Percentiles rank a stretch among this genome's conserved stretches.
Evolutionary conservation across 2,888 invertebrate genomes (phyloP).

Genomic region (Yponomeuta plumbellus): DNA sequence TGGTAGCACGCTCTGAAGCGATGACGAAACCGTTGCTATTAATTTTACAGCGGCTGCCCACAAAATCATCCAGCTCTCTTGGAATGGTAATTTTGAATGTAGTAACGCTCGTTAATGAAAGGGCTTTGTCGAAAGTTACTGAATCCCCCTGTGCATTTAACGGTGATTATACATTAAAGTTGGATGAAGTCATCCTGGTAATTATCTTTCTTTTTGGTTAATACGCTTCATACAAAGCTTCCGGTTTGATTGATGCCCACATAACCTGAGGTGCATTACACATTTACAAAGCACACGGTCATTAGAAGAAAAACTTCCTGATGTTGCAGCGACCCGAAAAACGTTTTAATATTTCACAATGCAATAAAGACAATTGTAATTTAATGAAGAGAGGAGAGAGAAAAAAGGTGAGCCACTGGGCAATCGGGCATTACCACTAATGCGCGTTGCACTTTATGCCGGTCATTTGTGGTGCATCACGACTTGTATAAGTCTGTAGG

Average conservation of each 20-base stretch:
- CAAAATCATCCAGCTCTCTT: conserved; percentile 39
- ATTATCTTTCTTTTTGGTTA: background rate
- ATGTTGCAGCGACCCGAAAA: conserved; percentile 18
- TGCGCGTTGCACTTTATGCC: conserved; percentile 49
- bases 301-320: conserved; percentile 1
- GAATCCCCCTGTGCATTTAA: background rate
- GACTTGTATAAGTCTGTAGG: conserved; percentile 29
- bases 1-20: conserved; percentile 46
- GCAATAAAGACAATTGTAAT: conserved; percentile 53
- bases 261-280: background rate
- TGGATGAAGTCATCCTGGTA: background rate
- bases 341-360: conserved; percentile 47
- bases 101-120: conserved; percentile 19
- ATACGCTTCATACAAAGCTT: background rate
- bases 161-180: conserved; percentile 10
- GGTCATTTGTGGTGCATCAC: conserved; percentile 61
- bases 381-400: conserved; percentile 29
- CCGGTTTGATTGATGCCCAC: background rate
- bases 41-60: conserved; percentile 50
- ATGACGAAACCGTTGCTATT: conserved; percentile 54
- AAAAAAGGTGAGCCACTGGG: conserved; percentile 31
- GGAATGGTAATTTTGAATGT: conserved; percentile 22
- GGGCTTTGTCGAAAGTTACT: conserved; percentile 4
- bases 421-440: conserved; percentile 53
- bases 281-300: background rate